Conservation (phyloP, 1,140 invertebrate species). For the Lasaia peninsularis region DNA sequence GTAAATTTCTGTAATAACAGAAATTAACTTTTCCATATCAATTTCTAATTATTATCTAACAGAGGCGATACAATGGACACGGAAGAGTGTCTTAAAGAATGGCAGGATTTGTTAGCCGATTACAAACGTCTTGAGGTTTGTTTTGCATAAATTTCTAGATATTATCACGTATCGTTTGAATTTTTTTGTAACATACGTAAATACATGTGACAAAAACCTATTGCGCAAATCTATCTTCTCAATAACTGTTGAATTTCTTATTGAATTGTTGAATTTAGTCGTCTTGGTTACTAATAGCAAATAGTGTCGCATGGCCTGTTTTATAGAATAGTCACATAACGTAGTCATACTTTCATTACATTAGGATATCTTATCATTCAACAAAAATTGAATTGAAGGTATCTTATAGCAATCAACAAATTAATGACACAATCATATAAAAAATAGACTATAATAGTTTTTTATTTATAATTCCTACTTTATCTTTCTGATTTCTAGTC, state of each 20-base stretch:
- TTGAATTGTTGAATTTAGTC: background rate
- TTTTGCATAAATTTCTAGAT: slow-evolving; percentile 15
- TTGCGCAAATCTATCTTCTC: background rate
- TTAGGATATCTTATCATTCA: too few relatives aligned
- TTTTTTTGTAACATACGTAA: background rate
- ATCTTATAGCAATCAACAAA: too few relatives aligned
- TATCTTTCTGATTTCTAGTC: too few relatives aligned
- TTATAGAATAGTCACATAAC: background rate
- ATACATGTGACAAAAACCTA: background rate
- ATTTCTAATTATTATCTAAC: background rate
- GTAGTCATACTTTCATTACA: too few relatives aligned
- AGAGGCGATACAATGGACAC: slow-evolving; percentile 62
- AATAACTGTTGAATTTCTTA: background rate
- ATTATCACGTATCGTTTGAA: background rate
- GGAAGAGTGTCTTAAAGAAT: slow-evolving; percentile 84
- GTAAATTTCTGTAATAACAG: background rate
- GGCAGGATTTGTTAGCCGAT: slow-evolving; percentile 87
- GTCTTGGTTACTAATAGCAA: slow-evolving; percentile 4
- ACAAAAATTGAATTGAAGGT: too few relatives aligned
- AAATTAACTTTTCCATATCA: background rate
- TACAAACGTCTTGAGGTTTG: slow-evolving; percentile 86
- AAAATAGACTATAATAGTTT: too few relatives aligned
- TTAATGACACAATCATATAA: too few relatives aligned
- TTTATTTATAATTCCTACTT: too few relatives aligned
- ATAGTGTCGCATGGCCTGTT: background rate